Conservation (phyloP, 1,140 invertebrate species). For the roundworm (Caenorhabditis elegans) region WBcel235 BX284602.5:12946501-12947000, state of each 20-base stretch:
- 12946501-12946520: too few relatives aligned
- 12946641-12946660: conserved; percentile 2
- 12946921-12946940: conserved; percentile 22
- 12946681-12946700: conserved; percentile 19
- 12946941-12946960: neutral
- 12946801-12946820: conserved; percentile 15
- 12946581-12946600: conserved; percentile 2
- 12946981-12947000: neutral
- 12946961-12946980: neutral
- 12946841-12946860: conserved; percentile 13
- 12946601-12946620: conserved; percentile 16
- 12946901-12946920: neutral
- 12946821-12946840: conserved; percentile 11
- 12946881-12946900: conserved; percentile 12
- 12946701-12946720: conserved; percentile 18
- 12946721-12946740: neutral
- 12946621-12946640: neutral
- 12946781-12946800: too few relatives aligned
- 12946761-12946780: too few relatives aligned
- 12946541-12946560: too few relatives aligned
- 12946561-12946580: neutral
- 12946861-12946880: conserved; percentile 32
- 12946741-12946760: too few relatives aligned
- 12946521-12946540: too few relatives aligned
- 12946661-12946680: neutral